Conservation (phyloP, 2,888 invertebrate genomes). For the Catocala sponsa region DNA sequence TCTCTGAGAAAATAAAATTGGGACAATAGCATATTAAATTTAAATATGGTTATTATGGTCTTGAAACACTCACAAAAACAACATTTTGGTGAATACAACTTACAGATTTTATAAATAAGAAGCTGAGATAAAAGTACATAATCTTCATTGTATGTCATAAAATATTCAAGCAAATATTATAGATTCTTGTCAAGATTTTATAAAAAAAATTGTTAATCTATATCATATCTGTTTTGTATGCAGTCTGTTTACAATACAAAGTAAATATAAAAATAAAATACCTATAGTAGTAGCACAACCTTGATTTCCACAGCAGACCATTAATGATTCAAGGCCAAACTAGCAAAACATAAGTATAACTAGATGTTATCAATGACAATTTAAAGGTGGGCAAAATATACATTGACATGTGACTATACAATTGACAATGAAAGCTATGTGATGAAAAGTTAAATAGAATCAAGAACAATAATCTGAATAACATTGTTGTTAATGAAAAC, state of each 20-base stretch:
- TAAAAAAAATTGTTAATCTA: no score
- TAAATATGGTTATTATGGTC: no score
- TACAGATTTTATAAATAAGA: no score
- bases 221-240: no score
- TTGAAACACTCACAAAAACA: no score
- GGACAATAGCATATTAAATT: no score
- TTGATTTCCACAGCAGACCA: slow-evolving; percentile 21
- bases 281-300: slow-evolving; percentile 12
- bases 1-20: no score
- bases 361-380: slow-evolving; percentile 32
- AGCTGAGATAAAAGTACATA: no score
- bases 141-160: no score
- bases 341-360: slow-evolving; percentile 22
- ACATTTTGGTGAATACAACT: no score
- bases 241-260: background rate
- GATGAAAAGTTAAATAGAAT: slow-evolving; percentile 19
- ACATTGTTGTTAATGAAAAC: slow-evolving; percentile 8
- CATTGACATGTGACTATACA: slow-evolving; percentile 31
- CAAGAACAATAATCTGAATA: slow-evolving; percentile 17
- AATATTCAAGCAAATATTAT: no score
- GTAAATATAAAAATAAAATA: background rate
- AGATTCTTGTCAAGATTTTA: no score
- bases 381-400: slow-evolving; percentile 4
- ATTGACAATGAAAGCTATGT: slow-evolving; percentile 29
- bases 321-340: slow-evolving; percentile 41